phyloP scores from a whole-genome alignment of 1,140 invertebrate genomes.

The Hyphantria cunea region DNA sequence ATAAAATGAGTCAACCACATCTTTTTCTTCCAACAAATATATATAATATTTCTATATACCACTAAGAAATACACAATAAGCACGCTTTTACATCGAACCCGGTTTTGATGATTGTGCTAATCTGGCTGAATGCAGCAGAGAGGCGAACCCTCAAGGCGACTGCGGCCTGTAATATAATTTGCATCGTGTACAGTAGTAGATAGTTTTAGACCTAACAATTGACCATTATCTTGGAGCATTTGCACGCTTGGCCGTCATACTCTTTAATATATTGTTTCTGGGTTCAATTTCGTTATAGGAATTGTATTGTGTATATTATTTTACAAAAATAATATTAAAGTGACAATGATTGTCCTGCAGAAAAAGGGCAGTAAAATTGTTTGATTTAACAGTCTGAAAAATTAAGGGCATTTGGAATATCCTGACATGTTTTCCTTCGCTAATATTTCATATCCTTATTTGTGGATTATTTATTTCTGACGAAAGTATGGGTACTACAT shows the following conservation, averaged over 20 bases:
- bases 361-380: too few species aligned
- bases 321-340: not conserved
- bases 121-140: slow-evolving; percentile 32
- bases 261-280: slow-evolving; percentile 45
- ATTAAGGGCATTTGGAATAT: too few species aligned
- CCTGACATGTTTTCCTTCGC: too few species aligned
- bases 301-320: slow-evolving; percentile 3
- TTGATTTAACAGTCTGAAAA: too few species aligned
- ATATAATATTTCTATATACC: too few species aligned
- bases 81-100: slow-evolving; percentile 28
- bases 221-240: slow-evolving; percentile 48
- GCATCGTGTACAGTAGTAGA: slow-evolving; percentile 48
- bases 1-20: too few species aligned
- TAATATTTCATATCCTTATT: too few species aligned
- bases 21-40: too few species aligned
- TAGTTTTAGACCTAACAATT: slow-evolving; percentile 58
- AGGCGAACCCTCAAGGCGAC: slow-evolving; percentile 38
- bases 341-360: too few species aligned
- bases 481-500: too few species aligned
- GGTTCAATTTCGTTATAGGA: slow-evolving; percentile 3
- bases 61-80: too few species aligned
- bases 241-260: slow-evolving; percentile 45
- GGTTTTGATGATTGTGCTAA: slow-evolving; percentile 46
- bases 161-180: slow-evolving; percentile 51
- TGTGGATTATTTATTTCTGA: too few species aligned